A percentile compares a stretch with the other conserved stretches of the same genome.
These are phyloP conservation scores for Illadopsis cleaveri DNA, from an alignment of 2,113 vertebrate species.

Conservation along the genomic window DNA sequence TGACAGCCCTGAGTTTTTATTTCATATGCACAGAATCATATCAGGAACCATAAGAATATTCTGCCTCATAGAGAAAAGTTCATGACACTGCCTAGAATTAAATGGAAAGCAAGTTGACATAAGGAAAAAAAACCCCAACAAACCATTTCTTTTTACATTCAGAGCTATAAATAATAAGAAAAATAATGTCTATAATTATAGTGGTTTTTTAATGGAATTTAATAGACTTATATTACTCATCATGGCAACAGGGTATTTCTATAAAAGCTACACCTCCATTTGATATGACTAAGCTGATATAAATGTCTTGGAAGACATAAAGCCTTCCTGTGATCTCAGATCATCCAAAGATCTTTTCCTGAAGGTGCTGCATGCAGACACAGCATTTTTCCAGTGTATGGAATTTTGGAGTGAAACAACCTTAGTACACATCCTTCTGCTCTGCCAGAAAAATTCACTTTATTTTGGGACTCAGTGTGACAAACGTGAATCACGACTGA, in stretches of 20 bases:
- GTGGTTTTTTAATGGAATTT: background rate
- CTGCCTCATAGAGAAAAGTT: background rate
- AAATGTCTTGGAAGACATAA: background rate
- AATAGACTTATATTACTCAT: background rate
- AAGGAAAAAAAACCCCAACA: background rate
- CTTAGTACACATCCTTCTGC: background rate
- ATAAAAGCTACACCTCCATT: background rate
- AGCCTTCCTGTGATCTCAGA: background rate
- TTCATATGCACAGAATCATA: background rate
- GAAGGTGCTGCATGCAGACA: background rate
- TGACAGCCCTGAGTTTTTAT: background rate
- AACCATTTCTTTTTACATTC: background rate
- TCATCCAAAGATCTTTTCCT: background rate
- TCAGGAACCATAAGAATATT: background rate
- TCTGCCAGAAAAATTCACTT: background rate
- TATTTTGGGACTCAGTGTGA: background rate
- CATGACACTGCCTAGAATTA: background rate
- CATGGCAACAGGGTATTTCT: background rate
- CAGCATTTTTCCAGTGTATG: background rate
- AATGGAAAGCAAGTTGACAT: background rate
- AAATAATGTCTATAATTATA: background rate
- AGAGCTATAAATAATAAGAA: background rate
- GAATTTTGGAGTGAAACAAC: background rate
- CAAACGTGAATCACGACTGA: background rate
- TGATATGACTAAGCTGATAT: background rate